A percentile compares a stretch with the other conserved stretches of the same genome.
These are phyloP conservation scores for Sinocyclocheilus rhinocerous DNA, from an alignment of 2,113 vertebrate species.

Conservation along the genomic window DNA sequence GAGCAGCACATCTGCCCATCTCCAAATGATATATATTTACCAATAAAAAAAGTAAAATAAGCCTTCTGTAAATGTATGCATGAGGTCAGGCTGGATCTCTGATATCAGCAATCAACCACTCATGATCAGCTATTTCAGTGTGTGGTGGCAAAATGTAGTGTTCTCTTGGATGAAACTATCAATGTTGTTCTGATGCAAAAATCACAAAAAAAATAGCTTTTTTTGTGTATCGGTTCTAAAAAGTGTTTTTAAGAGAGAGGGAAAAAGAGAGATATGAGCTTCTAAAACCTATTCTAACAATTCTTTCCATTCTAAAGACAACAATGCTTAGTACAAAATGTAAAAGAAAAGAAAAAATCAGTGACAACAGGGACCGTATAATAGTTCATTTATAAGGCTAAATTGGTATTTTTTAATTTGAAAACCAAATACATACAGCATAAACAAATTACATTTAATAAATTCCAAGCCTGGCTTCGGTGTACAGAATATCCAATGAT, in stretches of 20 bases:
- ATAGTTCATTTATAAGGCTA: neutral
- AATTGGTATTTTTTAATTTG: neutral
- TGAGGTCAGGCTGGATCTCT: neutral
- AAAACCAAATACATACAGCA: neutral
- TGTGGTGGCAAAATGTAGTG: neutral
- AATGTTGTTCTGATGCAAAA: neutral
- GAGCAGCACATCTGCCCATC: neutral
- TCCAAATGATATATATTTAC: neutral
- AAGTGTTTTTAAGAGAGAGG: too few species aligned
- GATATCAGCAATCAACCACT: neutral
- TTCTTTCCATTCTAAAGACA: neutral
- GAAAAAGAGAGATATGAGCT: neutral
- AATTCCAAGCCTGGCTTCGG: neutral
- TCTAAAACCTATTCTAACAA: neutral
- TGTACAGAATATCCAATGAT: neutral
- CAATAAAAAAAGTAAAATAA: neutral
- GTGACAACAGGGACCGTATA: neutral
- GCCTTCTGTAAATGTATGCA: constrained; percentile 9
- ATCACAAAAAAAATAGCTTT: neutral
- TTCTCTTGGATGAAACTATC: neutral
- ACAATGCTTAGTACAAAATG: neutral
- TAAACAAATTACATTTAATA: neutral
- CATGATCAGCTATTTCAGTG: neutral
- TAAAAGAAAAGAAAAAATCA: neutral
- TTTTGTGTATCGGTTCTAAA: neutral